These are phyloP conservation scores for Zeugodacus cucurbitae DNA, from an alignment of 1,140 invertebrate genomes.

Conservation along the genomic window DNA sequence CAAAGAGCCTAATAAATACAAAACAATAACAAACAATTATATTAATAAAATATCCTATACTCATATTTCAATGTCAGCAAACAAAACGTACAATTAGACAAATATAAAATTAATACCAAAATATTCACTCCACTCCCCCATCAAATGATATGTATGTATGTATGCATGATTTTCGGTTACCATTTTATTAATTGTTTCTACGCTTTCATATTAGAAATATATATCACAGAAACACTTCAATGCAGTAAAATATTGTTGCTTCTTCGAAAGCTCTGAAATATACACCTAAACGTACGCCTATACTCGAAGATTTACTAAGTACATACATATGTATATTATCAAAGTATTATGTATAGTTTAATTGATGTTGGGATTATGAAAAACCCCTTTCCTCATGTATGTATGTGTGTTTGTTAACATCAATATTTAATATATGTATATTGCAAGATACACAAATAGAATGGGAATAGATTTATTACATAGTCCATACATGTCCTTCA, in stretches of 20 bases:
- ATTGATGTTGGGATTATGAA: not conserved
- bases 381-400: not conserved
- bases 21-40: not conserved
- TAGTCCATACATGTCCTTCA: no score
- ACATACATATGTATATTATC: not conserved
- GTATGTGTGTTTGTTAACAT: not conserved
- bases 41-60: not conserved
- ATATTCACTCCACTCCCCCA: not conserved
- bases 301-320: no score
- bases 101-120: not conserved
- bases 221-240: no score
- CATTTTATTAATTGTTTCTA: no score
- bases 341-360: not conserved
- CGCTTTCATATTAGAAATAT: no score
- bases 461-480: no score
- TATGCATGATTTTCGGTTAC: no score
- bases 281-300: no score
- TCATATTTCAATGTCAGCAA: not conserved
- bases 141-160: no score
- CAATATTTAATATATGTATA: not conserved
- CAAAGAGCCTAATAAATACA: not conserved
- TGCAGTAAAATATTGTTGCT: no score
- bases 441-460: no score
- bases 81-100: not conserved
- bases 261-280: no score